phyloP scores from a whole-genome alignment of 2,888 invertebrate genomes.

The Patella pellucida region DNA sequence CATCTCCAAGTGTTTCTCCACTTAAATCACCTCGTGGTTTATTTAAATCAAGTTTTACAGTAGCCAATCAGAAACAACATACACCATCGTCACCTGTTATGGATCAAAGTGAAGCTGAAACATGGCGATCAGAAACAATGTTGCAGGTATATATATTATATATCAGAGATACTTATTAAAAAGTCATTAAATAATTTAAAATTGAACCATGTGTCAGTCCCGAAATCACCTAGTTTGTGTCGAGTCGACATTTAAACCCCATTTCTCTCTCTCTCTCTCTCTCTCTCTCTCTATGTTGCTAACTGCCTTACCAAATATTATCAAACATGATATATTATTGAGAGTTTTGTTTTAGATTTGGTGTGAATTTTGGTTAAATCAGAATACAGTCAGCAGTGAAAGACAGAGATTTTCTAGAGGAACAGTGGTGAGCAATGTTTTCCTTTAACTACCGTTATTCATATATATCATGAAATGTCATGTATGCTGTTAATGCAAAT shows the following conservation, averaged over 20 bases:
- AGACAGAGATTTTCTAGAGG: slow-evolving; percentile 22
- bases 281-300: too few relatives aligned
- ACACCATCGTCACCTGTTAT: slow-evolving; percentile 50
- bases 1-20: background rate
- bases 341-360: background rate
- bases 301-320: too few relatives aligned
- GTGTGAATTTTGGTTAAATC: slow-evolving; percentile 68
- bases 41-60: slow-evolving; percentile 52
- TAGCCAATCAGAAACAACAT: slow-evolving; percentile 52
- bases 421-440: slow-evolving; percentile 20
- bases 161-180: too few relatives aligned
- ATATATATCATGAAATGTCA: too few relatives aligned
- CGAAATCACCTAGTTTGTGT: too few relatives aligned
- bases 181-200: too few relatives aligned
- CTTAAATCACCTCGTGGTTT: slow-evolving; percentile 41
- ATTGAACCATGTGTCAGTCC: too few relatives aligned
- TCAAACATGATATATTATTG: background rate
- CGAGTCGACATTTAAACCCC: too few relatives aligned
- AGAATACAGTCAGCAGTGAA: slow-evolving; percentile 54
- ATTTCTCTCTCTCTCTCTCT: too few relatives aligned
- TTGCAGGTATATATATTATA: slow-evolving; percentile 53
- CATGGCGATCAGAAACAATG: slow-evolving; percentile 64
- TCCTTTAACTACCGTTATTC: too few relatives aligned
- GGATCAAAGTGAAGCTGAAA: slow-evolving; percentile 58
- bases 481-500: too few relatives aligned